phyloP scores from a whole-genome alignment of 2,888 invertebrate genomes.

The Resseliella maxima region DNA sequence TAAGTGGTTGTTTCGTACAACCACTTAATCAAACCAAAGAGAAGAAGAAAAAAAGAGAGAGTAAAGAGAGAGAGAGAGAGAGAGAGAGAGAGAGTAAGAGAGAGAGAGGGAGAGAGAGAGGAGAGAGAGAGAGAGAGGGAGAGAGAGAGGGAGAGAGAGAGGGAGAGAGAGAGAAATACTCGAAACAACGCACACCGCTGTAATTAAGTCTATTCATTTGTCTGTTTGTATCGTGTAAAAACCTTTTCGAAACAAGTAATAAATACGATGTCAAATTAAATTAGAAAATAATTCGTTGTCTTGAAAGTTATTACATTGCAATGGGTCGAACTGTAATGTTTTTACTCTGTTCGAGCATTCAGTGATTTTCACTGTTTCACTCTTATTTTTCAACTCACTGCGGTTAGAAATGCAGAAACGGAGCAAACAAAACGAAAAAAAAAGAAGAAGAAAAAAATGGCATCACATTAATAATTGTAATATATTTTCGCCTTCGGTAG shows the following conservation, averaged over 20 bases:
- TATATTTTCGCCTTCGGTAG: slow-evolving; percentile 27
- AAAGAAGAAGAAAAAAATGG: slow-evolving; percentile 3
- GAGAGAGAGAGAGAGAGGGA: too few species aligned
- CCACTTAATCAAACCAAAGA: slow-evolving; percentile 38
- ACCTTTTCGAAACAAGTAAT: not conserved
- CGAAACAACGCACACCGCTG: not conserved
- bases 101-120: too few species aligned
- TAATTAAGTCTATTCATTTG: slow-evolving; percentile 48
- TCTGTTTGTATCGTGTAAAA: not conserved
- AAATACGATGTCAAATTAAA: slow-evolving; percentile 51
- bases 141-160: too few species aligned
- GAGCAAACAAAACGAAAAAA: not conserved
- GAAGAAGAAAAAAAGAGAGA: too few species aligned
- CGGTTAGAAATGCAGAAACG: not conserved
- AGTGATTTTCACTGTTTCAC: not conserved
- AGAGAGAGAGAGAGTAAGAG: too few species aligned
- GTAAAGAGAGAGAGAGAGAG: too few species aligned
- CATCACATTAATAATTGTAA: slow-evolving; percentile 37
- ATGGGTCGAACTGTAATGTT: not conserved
- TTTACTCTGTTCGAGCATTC: not conserved
- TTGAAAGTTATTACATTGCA: slow-evolving; percentile 32
- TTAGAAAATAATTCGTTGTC: slow-evolving; percentile 45
- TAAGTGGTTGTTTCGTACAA: slow-evolving; percentile 8
- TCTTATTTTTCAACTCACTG: not conserved
- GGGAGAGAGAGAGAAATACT: too few species aligned